Percentiles rank a stretch among this genome's conserved stretches.
Conservation (phyloP, 2,113 vertebrate species). For the Dicerorhinus sumatrensis region DNA sequence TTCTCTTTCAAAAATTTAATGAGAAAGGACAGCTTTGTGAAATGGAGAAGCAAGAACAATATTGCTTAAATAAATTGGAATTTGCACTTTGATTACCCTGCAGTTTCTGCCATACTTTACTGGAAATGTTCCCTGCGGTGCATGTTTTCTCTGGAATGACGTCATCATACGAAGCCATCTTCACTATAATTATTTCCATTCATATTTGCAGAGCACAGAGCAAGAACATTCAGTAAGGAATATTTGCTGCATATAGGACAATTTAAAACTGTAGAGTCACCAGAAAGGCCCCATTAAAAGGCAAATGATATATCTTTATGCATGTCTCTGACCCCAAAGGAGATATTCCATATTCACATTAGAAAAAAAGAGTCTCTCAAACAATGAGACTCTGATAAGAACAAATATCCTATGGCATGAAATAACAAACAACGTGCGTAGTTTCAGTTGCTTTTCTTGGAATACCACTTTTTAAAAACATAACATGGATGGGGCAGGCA, state of each 20-base stretch:
- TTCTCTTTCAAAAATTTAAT: conserved; percentile 78
- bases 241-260: conserved; percentile 38
- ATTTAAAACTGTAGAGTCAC: conserved; percentile 70
- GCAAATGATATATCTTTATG: conserved; percentile 76
- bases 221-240: conserved; percentile 59
- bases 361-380: conserved; percentile 37
- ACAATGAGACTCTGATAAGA: conserved; percentile 65
- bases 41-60: conserved; percentile 76
- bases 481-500: neutral
- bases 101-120: conserved; percentile 69
- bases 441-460: conserved; percentile 52
- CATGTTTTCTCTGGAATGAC: conserved; percentile 74
- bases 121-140: conserved; percentile 68
- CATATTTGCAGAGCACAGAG: conserved; percentile 66
- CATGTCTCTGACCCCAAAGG: conserved; percentile 70
- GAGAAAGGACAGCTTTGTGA: conserved; percentile 79
- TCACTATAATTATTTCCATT: conserved; percentile 76
- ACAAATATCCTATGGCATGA: conserved; percentile 8
- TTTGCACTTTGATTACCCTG: conserved; percentile 81
- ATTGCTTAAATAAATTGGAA: conserved; percentile 83
- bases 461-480: conserved; percentile 21
- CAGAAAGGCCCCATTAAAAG: conserved; percentile 76
- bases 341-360: conserved; percentile 65
- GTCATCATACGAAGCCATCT: conserved; percentile 71
- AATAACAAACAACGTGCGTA: conserved; percentile 10